phyloP scores from a whole-genome alignment of 1,140 invertebrate species.

The Campoletis sonorensis region DNA sequence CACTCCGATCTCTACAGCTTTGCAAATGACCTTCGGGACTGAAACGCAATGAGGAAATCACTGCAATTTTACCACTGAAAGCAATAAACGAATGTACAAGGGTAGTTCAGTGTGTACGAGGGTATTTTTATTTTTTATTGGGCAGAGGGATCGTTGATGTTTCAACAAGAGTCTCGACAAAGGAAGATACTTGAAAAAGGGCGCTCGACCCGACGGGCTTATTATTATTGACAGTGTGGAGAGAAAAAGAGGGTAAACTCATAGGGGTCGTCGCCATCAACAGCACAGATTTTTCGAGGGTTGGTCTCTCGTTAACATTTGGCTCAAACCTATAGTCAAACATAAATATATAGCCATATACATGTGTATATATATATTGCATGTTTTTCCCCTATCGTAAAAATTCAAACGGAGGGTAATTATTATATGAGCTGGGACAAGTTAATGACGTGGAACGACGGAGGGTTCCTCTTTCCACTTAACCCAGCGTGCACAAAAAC shows the following conservation, averaged over 20 bases:
- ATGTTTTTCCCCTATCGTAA: slow-evolving; percentile 31
- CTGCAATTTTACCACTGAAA: background rate
- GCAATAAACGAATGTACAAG: slow-evolving; percentile 40
- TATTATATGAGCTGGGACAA: slow-evolving; percentile 40
- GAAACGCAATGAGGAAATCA: too few species aligned
- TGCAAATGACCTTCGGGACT: too few species aligned
- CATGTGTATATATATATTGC: background rate
- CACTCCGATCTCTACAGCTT: too few species aligned
- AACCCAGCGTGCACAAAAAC: background rate
- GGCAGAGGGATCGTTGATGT: slow-evolving; percentile 40
- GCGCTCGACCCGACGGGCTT: slow-evolving; percentile 30
- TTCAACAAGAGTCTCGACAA: slow-evolving; percentile 43
- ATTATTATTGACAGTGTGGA: slow-evolving; percentile 34
- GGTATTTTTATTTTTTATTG: slow-evolving; percentile 31
- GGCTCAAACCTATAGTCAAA: background rate
- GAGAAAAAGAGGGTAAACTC: background rate
- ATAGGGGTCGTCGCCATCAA: slow-evolving; percentile 18
- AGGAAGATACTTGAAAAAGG: slow-evolving; percentile 38
- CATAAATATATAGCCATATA: background rate
- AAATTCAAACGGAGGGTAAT: slow-evolving; percentile 37
- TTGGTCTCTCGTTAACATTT: slow-evolving; percentile 17
- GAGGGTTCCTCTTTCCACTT: background rate
- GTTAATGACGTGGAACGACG: slow-evolving; percentile 35
- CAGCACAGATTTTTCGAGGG: slow-evolving; percentile 38
- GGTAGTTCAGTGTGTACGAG: background rate